phyloP scores from a whole-genome alignment of 1,140 invertebrate species.

The Samia ricini region DNA sequence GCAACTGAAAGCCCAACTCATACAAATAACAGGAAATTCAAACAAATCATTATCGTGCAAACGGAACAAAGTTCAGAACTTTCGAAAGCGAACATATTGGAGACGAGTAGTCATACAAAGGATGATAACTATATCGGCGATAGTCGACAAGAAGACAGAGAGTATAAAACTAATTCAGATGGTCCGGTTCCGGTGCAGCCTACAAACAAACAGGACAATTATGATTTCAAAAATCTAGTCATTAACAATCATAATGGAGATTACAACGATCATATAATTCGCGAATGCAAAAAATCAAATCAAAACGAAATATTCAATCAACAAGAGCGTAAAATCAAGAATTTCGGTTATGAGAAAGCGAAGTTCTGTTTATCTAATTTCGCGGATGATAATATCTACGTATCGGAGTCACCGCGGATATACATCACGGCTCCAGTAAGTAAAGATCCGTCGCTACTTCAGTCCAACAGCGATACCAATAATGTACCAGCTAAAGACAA shows the following conservation, averaged over 20 bases:
- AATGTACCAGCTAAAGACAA: constrained; percentile 18
- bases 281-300: constrained; percentile 24
- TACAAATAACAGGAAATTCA: constrained; percentile 32
- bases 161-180: constrained; percentile 28
- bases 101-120: constrained; percentile 2
- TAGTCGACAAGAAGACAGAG: constrained; percentile 23
- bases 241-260: constrained; percentile 40
- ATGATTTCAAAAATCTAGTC: constrained; percentile 47
- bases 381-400: constrained; percentile 13
- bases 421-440: background rate
- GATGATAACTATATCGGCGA: constrained; percentile 35
- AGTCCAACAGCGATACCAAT: constrained; percentile 14
- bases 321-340: constrained; percentile 27
- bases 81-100: constrained; percentile 3
- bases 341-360: constrained; percentile 30
- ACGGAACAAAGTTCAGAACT: constrained; percentile 31
- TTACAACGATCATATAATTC: constrained; percentile 30
- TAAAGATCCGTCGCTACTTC: constrained; percentile 9
- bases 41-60: constrained; percentile 55
- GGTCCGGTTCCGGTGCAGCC: constrained; percentile 9
- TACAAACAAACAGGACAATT: constrained; percentile 40
- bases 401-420: constrained; percentile 6
- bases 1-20: constrained; percentile 31
- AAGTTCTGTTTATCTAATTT: constrained; percentile 31
- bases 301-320: constrained; percentile 27